A percentile compares a stretch with the other conserved stretches of the same genome.
phyloP scores from a whole-genome alignment of 2,797 vertebrate species.

The Scarus forsteni region DNA sequence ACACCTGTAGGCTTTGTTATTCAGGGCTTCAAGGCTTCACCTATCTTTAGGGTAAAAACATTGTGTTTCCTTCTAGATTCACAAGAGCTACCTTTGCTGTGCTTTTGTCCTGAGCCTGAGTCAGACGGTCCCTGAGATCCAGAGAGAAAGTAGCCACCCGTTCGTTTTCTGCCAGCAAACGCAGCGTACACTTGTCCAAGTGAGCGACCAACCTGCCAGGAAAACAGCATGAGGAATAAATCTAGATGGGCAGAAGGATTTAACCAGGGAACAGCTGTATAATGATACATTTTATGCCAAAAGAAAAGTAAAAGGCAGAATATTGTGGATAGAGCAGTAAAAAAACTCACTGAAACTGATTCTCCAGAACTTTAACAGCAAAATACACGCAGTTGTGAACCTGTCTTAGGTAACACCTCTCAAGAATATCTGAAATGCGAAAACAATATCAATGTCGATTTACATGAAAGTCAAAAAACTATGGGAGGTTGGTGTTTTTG shows the following conservation, averaged over 20 bases:
- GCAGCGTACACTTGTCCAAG: conserved; percentile 93
- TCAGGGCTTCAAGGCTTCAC: too few species aligned
- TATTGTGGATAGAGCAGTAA: background rate
- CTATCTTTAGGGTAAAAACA: too few species aligned
- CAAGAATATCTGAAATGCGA: conserved; percentile 83
- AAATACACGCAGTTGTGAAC: conserved; percentile 98
- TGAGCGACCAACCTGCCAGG: conserved; percentile 87
- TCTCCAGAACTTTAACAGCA: conserved; percentile 93
- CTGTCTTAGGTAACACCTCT: conserved; percentile 88
- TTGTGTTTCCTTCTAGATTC: background rate
- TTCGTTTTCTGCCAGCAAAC: conserved; percentile 96
- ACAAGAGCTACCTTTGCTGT: conserved; percentile 87
- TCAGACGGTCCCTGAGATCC: conserved; percentile 87
- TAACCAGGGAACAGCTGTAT: background rate
- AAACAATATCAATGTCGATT: background rate
- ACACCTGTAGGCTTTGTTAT: too few species aligned
- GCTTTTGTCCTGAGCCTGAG: conserved; percentile 89
- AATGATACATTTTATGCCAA: background rate
- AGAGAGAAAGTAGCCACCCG: conserved; percentile 92
- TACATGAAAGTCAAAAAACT: background rate
- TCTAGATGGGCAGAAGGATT: background rate
- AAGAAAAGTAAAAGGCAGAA: background rate
- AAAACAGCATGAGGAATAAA: background rate
- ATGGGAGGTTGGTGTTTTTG: accelerated
- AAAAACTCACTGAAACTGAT: conserved; percentile 92